Evolutionary conservation across 2,113 vertebrate genomes (phyloP).

Genomic region (Entomyzon cyanotis): DNA sequence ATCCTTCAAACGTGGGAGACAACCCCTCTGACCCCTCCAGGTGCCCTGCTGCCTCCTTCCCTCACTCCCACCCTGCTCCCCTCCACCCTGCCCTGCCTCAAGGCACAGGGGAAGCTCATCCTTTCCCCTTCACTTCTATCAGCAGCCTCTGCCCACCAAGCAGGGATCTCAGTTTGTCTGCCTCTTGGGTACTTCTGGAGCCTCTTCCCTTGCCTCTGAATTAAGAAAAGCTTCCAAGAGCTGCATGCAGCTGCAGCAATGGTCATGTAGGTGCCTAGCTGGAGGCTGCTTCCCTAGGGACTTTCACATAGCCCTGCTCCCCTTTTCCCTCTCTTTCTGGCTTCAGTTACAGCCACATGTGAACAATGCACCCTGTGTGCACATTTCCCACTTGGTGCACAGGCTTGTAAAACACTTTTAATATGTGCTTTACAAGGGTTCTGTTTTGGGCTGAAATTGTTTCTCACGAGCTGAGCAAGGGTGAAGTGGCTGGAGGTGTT

Average conservation of each 20-base stretch:
- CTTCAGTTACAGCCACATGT: neutral
- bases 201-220: neutral
- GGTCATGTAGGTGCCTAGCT: neutral
- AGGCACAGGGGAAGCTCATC: rapidly evolving
- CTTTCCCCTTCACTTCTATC: neutral
- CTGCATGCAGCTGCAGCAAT: neutral
- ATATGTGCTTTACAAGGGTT: neutral
- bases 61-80: neutral
- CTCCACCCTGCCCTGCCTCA: neutral
- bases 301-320: neutral
- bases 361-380: conserved; percentile 29
- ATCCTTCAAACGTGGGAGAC: neutral
- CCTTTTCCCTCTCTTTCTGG: conserved; percentile 12
- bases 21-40: neutral
- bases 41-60: neutral
- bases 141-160: neutral
- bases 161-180: neutral
- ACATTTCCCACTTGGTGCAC: neutral
- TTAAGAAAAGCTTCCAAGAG: neutral
- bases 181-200: neutral
- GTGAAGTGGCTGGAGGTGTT: neutral
- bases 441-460: neutral
- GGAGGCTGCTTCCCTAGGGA: neutral
- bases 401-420: neutral
- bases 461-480: neutral